phyloP scores from a whole-genome alignment of 2,888 invertebrate species.

The Apodemia mormo region DNA sequence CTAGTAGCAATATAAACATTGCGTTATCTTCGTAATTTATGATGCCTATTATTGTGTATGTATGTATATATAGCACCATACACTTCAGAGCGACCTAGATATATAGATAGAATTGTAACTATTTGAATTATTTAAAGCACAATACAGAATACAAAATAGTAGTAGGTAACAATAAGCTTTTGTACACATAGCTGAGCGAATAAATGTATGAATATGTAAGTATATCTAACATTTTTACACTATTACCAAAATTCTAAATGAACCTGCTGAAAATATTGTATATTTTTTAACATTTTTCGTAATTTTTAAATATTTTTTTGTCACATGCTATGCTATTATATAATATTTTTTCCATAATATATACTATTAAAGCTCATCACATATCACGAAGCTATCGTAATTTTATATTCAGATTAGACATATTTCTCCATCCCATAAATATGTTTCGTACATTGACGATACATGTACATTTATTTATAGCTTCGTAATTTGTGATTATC shows the following conservation, averaged over 20 bases:
- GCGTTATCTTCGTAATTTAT: too few species aligned
- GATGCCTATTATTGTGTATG: too few species aligned
- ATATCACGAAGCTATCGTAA: neutral
- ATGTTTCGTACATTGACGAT: neutral
- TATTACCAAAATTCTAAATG: too few species aligned
- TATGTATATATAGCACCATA: too few species aligned
- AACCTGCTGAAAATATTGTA: neutral
- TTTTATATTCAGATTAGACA: neutral
- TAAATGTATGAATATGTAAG: too few species aligned
- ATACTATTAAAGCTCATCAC: neutral
- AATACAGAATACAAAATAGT: too few species aligned
- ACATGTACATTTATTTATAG: neutral
- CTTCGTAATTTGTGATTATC: neutral
- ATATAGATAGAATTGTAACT: too few species aligned
- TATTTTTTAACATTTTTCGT: slow-evolving; percentile 10
- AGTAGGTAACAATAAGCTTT: too few species aligned
- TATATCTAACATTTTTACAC: too few species aligned
- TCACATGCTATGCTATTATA: neutral
- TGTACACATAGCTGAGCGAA: too few species aligned
- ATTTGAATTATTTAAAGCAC: too few species aligned
- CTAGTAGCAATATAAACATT: neutral
- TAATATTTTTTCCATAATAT: slow-evolving; percentile 1
- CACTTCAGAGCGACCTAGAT: too few species aligned
- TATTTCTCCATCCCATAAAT: neutral
- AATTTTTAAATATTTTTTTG: neutral